Percentiles rank a stretch among this genome's conserved stretches.
Conservation (phyloP, 1,140 invertebrate genomes). For the Drosophila pseudoobscura region DNA sequence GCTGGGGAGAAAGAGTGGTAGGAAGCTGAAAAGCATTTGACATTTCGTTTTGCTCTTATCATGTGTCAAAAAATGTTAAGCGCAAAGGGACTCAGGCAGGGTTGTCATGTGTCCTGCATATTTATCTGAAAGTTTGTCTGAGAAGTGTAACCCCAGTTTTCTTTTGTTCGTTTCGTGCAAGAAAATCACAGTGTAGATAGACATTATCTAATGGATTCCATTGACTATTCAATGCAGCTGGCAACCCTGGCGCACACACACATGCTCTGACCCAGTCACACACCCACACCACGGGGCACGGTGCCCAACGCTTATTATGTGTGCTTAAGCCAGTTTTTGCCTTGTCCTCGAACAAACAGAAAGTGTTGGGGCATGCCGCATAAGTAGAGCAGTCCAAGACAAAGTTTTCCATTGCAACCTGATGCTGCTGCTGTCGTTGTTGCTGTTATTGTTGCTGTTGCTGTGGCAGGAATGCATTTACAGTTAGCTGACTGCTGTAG, state of each 20-base stretch:
- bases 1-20: neutral
- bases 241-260: conserved; percentile 12
- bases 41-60: conserved; percentile 44
- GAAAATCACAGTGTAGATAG: no score
- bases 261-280: neutral
- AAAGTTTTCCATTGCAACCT: conserved; percentile 60
- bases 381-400: conserved; percentile 49
- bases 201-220: no score
- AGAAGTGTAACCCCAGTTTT: neutral
- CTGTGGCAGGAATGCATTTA: conserved; percentile 52
- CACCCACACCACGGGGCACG: neutral
- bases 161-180: neutral
- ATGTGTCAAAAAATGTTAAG: conserved; percentile 42
- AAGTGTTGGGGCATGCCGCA: conserved; percentile 72
- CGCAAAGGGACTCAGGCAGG: neutral
- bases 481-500: conserved; percentile 37
- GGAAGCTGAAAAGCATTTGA: conserved; percentile 31
- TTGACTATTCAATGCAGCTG: conserved; percentile 7
- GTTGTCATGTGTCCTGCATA: conserved; percentile 1
- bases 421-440: conserved; percentile 29
- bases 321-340: conserved; percentile 56
- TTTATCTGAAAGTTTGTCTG: conserved; percentile 2
- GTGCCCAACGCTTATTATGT: conserved; percentile 48
- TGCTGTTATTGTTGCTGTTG: conserved; percentile 20
- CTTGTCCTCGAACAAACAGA: conserved; percentile 34